A percentile compares a stretch with the other conserved stretches of the same genome.
These are phyloP conservation scores for Blomia tropicalis DNA, from an alignment of 2,888 invertebrate species.

Conservation along the genomic window DNA sequence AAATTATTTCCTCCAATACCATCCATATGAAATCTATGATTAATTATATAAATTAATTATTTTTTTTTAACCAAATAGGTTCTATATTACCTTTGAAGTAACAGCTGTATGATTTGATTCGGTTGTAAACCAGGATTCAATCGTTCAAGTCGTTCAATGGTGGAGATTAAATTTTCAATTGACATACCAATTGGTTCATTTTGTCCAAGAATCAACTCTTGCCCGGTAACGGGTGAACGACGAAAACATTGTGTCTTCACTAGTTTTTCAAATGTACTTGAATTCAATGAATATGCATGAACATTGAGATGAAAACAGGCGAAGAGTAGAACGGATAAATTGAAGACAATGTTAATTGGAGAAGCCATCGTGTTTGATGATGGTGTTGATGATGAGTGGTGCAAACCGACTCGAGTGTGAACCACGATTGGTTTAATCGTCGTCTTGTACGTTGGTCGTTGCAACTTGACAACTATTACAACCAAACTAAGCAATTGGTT, in stretches of 20 bases:
- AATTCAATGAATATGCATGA: not conserved
- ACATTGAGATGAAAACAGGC: not conserved
- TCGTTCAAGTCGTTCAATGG: constrained; percentile 27
- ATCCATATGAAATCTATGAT: constrained; percentile 21
- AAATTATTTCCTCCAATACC: constrained; percentile 6
- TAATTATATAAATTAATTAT: constrained; percentile 7
- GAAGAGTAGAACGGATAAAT: not conserved
- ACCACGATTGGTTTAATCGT: too few species aligned
- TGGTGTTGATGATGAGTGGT: too few species aligned
- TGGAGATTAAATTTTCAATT: constrained; percentile 26
- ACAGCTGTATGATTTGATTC: not conserved
- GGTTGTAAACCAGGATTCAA: constrained; percentile 1
- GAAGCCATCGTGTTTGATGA: too few species aligned
- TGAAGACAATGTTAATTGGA: too few species aligned
- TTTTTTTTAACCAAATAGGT: not conserved
- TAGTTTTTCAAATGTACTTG: not conserved
- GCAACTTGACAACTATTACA: too few species aligned
- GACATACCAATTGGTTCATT: constrained; percentile 25
- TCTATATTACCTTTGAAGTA: constrained; percentile 16
- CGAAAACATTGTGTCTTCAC: constrained; percentile 14
- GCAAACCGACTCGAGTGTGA: too few species aligned
- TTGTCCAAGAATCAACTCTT: constrained; percentile 25
- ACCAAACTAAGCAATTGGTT: not conserved
- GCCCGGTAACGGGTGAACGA: not conserved
- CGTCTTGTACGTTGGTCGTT: too few species aligned